Percentiles rank a stretch among this genome's conserved stretches.
Conservation (phyloP, 2,113 vertebrate species). For the Rhodinocichla rosea region DNA sequence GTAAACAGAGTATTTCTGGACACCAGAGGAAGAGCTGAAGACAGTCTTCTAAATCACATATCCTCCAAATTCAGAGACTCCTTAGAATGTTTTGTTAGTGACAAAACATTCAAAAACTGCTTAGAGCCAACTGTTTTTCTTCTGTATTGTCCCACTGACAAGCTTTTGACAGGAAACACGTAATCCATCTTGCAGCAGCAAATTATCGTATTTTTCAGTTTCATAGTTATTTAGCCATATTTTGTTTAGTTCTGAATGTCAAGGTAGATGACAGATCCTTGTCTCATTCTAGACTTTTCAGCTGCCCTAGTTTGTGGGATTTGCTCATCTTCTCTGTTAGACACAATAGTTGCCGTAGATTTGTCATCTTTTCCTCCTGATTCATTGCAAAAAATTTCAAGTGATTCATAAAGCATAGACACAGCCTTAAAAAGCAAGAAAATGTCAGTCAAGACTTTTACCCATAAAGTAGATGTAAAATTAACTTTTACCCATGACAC, state of each 20-base stretch:
- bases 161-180: background rate
- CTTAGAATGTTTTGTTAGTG: background rate
- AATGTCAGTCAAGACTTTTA: background rate
- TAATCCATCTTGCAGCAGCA: background rate
- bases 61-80: background rate
- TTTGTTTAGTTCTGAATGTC: background rate
- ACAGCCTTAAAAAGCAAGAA: constrained; percentile 52
- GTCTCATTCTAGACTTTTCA: background rate
- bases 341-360: background rate
- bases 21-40: background rate
- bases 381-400: constrained; percentile 23
- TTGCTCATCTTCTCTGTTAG: background rate
- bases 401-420: constrained; percentile 58
- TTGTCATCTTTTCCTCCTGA: constrained; percentile 10
- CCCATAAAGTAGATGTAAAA: background rate
- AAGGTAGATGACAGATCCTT: background rate
- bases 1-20: background rate
- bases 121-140: background rate
- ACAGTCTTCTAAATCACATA: background rate
- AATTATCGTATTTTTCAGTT: background rate
- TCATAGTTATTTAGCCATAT: background rate
- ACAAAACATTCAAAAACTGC: background rate
- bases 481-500: background rate
- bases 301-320: background rate
- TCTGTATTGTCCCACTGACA: background rate